Conservation (phyloP, 1,140 invertebrate genomes). For the Chelonus insularis region DNA sequence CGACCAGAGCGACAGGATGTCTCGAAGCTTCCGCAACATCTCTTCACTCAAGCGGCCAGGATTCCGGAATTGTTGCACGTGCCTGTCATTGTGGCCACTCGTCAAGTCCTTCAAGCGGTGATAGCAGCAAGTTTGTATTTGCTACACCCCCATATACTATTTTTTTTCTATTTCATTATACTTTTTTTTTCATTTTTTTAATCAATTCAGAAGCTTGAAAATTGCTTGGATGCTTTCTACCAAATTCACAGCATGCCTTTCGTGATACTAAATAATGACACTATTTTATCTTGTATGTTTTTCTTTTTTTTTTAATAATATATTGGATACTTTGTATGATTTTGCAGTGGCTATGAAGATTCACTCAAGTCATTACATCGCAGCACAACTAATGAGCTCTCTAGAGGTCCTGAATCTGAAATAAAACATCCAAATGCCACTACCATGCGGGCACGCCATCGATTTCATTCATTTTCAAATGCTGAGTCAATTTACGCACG, state of each 20-base stretch:
- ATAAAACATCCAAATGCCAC: slow-evolving; percentile 27
- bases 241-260: not conserved
- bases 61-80: slow-evolving; percentile 69
- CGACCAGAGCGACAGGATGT: slow-evolving; percentile 32
- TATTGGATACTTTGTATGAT: not conserved
- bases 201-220: not conserved
- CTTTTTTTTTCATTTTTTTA: not conserved
- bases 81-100: slow-evolving; percentile 71
- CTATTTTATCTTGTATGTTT: too few relatives aligned
- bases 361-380: slow-evolving; percentile 53
- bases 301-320: not conserved
- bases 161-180: not conserved
- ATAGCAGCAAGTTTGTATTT: slow-evolving; percentile 68
- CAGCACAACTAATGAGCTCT: slow-evolving; percentile 35
- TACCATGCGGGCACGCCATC: slow-evolving; percentile 35
- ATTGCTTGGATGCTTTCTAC: not conserved
- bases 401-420: slow-evolving; percentile 35
- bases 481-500: slow-evolving; percentile 39
- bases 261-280: too few relatives aligned
- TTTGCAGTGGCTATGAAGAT: slow-evolving; percentile 53
- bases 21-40: slow-evolving; percentile 73
- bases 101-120: slow-evolving; percentile 67
- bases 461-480: slow-evolving; percentile 46
- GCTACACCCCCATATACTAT: not conserved
- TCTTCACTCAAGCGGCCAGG: slow-evolving; percentile 77